phyloP scores from a whole-genome alignment of 2,888 invertebrate genomes.

The Ormyrus thymus region DNA sequence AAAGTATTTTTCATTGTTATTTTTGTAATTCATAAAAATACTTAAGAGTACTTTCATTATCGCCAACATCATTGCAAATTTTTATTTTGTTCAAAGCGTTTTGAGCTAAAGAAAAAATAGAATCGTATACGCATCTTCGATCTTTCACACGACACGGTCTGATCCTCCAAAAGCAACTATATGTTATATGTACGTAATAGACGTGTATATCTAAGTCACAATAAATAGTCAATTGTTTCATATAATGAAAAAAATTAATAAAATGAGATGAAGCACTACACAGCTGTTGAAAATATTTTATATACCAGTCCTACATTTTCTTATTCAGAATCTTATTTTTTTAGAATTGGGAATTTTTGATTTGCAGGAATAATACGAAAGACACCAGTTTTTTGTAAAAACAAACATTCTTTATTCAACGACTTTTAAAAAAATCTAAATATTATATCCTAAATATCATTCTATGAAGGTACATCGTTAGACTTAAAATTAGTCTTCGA shows the following conservation, averaged over 20 bases:
- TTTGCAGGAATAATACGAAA: neutral
- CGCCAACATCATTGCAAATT: neutral
- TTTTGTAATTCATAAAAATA: neutral
- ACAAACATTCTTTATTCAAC: constrained; percentile 55
- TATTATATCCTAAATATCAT: constrained; percentile 43
- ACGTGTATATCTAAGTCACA: constrained; percentile 67
- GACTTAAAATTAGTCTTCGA: constrained; percentile 38
- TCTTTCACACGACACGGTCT: constrained; percentile 64
- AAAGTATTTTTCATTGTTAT: constrained; percentile 18
- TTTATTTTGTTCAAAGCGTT: constrained; percentile 5
- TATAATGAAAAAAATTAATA: constrained; percentile 63
- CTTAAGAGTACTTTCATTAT: constrained; percentile 34
- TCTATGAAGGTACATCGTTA: constrained; percentile 47
- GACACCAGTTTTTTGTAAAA: constrained; percentile 41
- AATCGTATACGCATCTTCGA: constrained; percentile 49
- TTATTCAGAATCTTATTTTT: no score
- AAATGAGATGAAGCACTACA: constrained; percentile 60
- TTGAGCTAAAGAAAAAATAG: constrained; percentile 47
- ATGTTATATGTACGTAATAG: constrained; percentile 68
- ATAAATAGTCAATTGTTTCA: constrained; percentile 73
- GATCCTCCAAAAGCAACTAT: constrained; percentile 63
- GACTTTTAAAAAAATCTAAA: constrained; percentile 51
- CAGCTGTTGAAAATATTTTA: no score
- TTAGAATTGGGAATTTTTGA: neutral
- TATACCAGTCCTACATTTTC: no score